These are phyloP conservation scores for Lottia scabra DNA, from an alignment of 2,888 invertebrate species.

Conservation along the genomic window DNA sequence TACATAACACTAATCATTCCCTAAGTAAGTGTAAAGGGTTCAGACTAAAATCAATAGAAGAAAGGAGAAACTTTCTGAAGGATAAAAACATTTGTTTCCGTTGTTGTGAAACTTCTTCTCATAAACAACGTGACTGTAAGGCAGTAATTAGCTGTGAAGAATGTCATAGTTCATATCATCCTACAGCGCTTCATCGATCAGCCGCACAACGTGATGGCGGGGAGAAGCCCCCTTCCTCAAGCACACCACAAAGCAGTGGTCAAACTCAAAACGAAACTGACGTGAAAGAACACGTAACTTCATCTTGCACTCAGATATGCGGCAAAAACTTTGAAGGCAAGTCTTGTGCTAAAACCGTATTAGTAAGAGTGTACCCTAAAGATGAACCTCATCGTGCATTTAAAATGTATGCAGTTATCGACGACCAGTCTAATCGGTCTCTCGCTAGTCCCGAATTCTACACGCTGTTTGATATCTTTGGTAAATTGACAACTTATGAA, in stretches of 20 bases:
- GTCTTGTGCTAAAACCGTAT: conserved; percentile 35
- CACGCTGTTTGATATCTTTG: conserved; percentile 19
- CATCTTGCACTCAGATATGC: conserved; percentile 27
- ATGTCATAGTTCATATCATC: conserved; percentile 24
- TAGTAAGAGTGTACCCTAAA: conserved; percentile 25
- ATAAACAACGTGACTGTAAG: conserved; percentile 20
- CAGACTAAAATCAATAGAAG: conserved; percentile 9
- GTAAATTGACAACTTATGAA: conserved; percentile 10
- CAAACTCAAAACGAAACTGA: not conserved
- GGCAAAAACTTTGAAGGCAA: conserved; percentile 25
- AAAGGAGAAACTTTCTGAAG: not conserved
- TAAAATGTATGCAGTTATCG: conserved; percentile 26
- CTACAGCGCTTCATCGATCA: conserved; percentile 19
- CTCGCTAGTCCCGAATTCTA: conserved; percentile 24
- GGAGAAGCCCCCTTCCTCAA: not conserved
- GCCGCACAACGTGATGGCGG: conserved; percentile 1
- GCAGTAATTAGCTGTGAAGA: conserved; percentile 20
- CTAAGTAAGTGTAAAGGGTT: conserved; percentile 23
- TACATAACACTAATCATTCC: conserved; percentile 10
- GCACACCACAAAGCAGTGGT: too few species aligned
- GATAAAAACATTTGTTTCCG: conserved; percentile 23
- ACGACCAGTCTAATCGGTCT: conserved; percentile 36
- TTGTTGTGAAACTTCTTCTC: conserved; percentile 24
- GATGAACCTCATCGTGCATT: conserved; percentile 14
- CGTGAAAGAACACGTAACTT: not conserved